Evolutionary conservation across 2,888 invertebrate species (phyloP).

Genomic region (Volucella inanis): DNA sequence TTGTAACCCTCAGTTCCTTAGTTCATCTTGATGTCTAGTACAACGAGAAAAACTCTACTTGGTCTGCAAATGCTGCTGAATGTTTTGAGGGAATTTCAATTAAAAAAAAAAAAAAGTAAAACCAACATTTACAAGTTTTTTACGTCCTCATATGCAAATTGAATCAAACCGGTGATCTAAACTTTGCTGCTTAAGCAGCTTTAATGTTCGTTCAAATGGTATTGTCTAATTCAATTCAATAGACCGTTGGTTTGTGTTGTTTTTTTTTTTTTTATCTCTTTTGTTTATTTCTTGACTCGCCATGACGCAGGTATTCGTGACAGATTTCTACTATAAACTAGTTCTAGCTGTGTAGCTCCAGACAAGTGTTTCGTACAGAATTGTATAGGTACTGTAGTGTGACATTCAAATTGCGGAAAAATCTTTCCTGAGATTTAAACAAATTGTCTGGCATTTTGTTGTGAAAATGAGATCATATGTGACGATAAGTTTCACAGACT

Average conservation of each 20-base stretch:
- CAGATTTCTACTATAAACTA: background rate
- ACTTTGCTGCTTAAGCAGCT: too few species aligned
- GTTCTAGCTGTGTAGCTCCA: too few species aligned
- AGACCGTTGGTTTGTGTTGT: background rate
- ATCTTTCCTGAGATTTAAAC: conserved; percentile 8
- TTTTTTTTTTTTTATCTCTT: background rate
- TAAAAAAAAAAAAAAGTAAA: too few species aligned
- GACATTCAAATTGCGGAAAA: background rate
- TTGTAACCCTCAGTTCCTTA: background rate
- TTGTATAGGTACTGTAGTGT: too few species aligned
- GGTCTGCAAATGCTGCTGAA: too few species aligned
- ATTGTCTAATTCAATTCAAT: background rate
- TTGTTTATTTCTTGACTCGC: background rate
- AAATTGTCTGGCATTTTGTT: background rate
- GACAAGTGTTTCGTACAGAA: too few species aligned
- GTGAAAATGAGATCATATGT: conserved; percentile 8
- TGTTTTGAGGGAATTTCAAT: too few species aligned
- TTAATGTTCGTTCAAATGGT: background rate
- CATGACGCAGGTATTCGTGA: background rate
- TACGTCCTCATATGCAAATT: too few species aligned
- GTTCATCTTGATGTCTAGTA: background rate
- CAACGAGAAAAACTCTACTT: too few species aligned
- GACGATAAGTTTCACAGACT: conserved; percentile 6
- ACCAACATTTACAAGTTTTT: too few species aligned
- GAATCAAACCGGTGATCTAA: too few species aligned